These are phyloP conservation scores for Corythornis vintsioides DNA, from an alignment of 2,113 vertebrate genomes.

Conservation along the genomic window DNA sequence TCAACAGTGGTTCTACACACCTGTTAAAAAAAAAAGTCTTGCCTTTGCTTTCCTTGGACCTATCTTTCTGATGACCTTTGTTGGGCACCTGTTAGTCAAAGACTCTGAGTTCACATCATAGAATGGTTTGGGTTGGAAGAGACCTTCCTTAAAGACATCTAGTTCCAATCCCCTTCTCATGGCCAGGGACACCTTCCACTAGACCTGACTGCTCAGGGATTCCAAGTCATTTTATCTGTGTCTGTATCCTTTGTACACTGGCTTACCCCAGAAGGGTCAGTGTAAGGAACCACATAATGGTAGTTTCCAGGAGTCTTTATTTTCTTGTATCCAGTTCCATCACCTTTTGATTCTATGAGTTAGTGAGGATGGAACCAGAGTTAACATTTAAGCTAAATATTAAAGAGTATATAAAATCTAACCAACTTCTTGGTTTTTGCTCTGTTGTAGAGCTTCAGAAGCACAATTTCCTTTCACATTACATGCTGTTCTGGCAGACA, in stretches of 20 bases:
- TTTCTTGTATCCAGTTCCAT: neutral
- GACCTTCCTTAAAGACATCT: neutral
- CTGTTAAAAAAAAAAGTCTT: neutral
- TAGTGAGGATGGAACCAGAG: neutral
- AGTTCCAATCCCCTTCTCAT: neutral
- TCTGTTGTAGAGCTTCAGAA: neutral
- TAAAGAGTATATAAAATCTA: neutral
- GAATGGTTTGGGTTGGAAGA: neutral
- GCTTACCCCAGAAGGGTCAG: neutral
- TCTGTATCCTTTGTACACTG: neutral
- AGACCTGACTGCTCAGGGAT: neutral
- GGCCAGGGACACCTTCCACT: neutral
- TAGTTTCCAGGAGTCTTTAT: neutral
- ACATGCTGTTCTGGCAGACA: neutral
- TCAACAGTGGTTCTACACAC: neutral
- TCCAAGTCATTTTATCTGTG: too few species aligned
- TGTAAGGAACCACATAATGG: neutral
- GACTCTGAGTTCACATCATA: neutral
- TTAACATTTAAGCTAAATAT: neutral
- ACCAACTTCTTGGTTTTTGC: neutral
- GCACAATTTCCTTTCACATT: neutral
- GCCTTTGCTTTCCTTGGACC: neutral
- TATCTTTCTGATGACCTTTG: neutral
- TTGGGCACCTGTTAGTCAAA: constrained; percentile 2
- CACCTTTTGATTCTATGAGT: neutral